phyloP scores from a whole-genome alignment of 2,113 vertebrate species.

The Oreamnos americanus region DNA sequence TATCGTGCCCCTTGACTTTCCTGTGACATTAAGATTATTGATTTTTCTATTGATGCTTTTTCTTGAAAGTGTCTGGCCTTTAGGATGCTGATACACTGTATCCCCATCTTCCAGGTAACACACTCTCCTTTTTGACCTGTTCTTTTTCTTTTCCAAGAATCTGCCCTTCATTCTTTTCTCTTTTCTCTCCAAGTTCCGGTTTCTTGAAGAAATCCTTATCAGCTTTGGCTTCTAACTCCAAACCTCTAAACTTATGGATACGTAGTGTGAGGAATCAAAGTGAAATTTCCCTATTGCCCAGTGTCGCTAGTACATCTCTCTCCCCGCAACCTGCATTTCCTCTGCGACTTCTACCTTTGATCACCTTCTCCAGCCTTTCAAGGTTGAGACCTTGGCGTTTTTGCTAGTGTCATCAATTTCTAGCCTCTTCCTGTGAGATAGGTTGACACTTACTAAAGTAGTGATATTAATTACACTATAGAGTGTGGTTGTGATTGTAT shows the following conservation, averaged over 20 bases:
- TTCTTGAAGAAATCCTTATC: not conserved
- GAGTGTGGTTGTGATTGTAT: not conserved
- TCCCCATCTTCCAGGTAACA: not conserved
- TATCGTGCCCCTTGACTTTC: not conserved
- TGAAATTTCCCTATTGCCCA: not conserved
- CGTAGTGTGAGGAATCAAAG: not conserved
- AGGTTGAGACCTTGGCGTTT: not conserved
- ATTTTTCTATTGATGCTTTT: not conserved
- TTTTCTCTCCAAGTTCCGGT: not conserved
- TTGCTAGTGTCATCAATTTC: not conserved
- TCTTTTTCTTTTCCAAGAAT: not conserved
- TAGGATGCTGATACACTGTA: not conserved
- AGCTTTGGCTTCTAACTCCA: not conserved
- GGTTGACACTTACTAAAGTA: not conserved
- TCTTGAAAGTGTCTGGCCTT: not conserved
- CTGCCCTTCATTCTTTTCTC: not conserved
- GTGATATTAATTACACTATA: not conserved
- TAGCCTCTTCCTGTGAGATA: not conserved
- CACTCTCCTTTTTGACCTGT: not conserved
- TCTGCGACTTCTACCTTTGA: not conserved
- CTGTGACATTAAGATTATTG: not conserved
- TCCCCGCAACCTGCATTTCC: fast-evolving
- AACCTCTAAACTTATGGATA: not conserved
- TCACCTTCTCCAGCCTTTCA: not conserved
- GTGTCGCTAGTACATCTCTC: too few relatives aligned